Conservation (phyloP, 2,888 invertebrate species). For the Penaeus monodon region DNA sequence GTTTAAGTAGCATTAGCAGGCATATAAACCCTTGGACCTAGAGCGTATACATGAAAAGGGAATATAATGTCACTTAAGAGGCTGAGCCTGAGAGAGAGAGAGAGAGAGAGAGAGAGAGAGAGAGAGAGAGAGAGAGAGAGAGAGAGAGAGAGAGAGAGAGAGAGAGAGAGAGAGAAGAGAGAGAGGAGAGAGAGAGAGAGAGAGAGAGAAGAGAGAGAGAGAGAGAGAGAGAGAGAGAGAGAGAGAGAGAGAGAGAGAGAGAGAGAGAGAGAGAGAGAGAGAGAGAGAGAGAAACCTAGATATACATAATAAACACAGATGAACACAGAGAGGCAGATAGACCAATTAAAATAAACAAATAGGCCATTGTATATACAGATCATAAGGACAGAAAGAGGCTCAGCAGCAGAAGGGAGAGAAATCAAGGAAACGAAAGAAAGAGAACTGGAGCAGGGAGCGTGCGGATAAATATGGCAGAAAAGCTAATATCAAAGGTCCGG, state of each 20-base stretch:
- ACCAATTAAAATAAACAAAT: not conserved
- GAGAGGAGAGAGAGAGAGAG: not conserved
- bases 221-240: not conserved
- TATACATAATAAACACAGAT: not conserved
- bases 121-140: not conserved
- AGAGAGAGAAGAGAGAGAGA: not conserved
- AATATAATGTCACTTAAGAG: too few relatives aligned
- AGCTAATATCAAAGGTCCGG: not conserved
- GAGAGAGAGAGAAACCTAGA: slow-evolving; percentile 1
- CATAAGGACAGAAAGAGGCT: not conserved
- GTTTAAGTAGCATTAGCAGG: too few relatives aligned
- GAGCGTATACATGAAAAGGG: too few relatives aligned
- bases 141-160: too few relatives aligned
- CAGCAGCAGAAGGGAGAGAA: not conserved
- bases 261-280: slow-evolving; percentile 9
- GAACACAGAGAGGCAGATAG: not conserved
- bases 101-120: not conserved
- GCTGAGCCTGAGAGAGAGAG: not conserved
- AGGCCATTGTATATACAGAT: not conserved
- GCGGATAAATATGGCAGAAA: not conserved
- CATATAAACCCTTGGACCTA: too few relatives aligned
- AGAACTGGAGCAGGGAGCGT: not conserved
- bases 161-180: not conserved
- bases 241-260: not conserved
- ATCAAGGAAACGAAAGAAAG: not conserved